Evolutionary conservation across 2,888 invertebrate species (phyloP).

Genomic region (Phengaris arion): DNA sequence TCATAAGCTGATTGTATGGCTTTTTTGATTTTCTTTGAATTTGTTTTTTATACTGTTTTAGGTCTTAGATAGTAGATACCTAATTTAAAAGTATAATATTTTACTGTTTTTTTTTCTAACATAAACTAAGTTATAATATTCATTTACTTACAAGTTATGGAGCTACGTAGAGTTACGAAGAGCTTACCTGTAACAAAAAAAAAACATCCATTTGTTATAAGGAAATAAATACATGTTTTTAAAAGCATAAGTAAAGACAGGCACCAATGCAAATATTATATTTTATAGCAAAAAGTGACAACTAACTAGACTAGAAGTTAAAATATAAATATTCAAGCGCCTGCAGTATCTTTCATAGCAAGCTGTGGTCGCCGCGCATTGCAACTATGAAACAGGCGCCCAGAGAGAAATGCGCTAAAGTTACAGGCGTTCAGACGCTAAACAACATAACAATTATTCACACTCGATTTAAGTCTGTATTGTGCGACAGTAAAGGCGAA

Average conservation of each 20-base stretch:
- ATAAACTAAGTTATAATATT: neutral
- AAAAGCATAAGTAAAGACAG: too few species aligned
- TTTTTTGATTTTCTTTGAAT: too few species aligned
- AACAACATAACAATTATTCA: neutral
- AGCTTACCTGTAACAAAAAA: conserved; percentile 10
- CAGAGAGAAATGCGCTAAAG: conserved; percentile 27
- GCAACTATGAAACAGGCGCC: conserved; percentile 25
- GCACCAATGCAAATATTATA: neutral
- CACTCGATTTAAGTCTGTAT: conserved; percentile 7
- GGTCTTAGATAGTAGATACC: too few species aligned
- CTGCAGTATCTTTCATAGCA: conserved; percentile 28
- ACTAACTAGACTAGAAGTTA: neutral
- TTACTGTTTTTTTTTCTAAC: too few species aligned
- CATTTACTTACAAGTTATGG: neutral
- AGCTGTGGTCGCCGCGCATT: conserved; percentile 16
- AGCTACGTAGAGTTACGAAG: neutral
- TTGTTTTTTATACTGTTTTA: too few species aligned
- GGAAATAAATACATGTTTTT: too few species aligned
- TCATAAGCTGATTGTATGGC: too few species aligned
- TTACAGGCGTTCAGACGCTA: conserved; percentile 21
- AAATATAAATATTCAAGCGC: conserved; percentile 25
- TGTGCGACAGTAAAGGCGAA: conserved; percentile 22
- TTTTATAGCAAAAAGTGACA: neutral
- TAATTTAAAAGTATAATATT: too few species aligned
- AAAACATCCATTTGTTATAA: neutral